These are phyloP conservation scores for Pogoniulus pusillus DNA, from an alignment of 2,797 vertebrate species.

Conservation along the genomic window DNA sequence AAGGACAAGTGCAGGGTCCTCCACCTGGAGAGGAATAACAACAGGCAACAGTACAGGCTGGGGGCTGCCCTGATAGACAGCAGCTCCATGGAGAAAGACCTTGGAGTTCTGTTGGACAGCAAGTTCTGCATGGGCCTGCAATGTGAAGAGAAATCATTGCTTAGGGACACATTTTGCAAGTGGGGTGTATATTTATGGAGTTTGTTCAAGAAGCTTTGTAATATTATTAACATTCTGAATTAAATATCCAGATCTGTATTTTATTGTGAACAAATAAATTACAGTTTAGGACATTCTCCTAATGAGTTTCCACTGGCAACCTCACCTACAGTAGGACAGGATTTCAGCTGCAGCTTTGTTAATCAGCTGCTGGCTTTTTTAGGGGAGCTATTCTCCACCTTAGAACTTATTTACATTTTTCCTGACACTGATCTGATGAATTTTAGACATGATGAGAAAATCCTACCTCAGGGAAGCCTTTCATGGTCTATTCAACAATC, in stretches of 20 bases:
- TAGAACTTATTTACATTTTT: not conserved
- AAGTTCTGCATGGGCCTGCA: too few relatives aligned
- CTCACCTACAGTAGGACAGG: not conserved
- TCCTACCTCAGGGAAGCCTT: fast-evolving
- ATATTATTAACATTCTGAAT: not conserved
- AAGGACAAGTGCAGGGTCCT: too few relatives aligned
- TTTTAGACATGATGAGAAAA: not conserved
- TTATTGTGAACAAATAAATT: not conserved
- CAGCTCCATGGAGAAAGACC: too few relatives aligned
- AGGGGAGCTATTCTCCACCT: not conserved
- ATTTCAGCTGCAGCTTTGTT: not conserved
- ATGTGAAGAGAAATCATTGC: too few relatives aligned
- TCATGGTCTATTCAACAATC: not conserved
- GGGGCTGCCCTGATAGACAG: too few relatives aligned
- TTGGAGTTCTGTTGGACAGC: too few relatives aligned
- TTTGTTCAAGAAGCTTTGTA: not conserved
- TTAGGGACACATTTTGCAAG: not conserved
- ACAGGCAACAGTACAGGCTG: too few relatives aligned
- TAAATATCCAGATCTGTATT: not conserved
- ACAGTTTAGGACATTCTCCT: not conserved
- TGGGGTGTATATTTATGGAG: not conserved
- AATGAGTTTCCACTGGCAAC: not conserved
- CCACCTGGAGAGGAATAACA: too few relatives aligned
- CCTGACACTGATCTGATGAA: not conserved
- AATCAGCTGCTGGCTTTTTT: not conserved